A percentile compares a stretch with the other conserved stretches of the same genome.
Conservation (phyloP, 2,113 vertebrate species). For the Excalfactoria chinensis region DNA sequence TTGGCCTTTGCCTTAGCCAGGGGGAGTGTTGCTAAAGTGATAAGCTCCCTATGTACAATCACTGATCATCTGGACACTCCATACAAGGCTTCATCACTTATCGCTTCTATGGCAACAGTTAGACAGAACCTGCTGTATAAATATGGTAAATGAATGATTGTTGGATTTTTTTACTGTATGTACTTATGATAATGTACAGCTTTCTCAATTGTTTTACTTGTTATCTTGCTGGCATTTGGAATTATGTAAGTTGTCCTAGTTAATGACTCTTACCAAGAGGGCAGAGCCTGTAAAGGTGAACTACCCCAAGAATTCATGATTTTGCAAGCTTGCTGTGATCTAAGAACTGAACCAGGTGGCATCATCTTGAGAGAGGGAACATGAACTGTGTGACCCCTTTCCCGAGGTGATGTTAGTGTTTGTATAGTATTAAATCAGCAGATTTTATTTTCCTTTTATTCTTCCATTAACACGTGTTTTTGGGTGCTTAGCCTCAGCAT, state of each 20-base stretch:
- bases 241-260: background rate
- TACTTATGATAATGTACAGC: background rate
- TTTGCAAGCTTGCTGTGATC: background rate
- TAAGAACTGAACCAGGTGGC: background rate
- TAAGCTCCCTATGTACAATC: conserved; percentile 89
- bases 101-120: conserved; percentile 90
- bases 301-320: background rate
- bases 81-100: conserved; percentile 89
- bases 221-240: background rate
- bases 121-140: conserved; percentile 91
- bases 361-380: background rate
- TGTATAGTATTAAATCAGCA: background rate
- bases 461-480: background rate
- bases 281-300: background rate
- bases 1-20: conserved; percentile 95
- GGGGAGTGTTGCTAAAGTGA: conserved; percentile 92
- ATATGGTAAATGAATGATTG: conserved; percentile 82
- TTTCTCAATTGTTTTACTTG: background rate
- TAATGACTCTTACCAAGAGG: background rate
- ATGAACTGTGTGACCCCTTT: background rate
- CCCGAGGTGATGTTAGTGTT: background rate
- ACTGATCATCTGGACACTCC: conserved; percentile 83
- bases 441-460: background rate
- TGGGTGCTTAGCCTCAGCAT: background rate
- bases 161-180: background rate